Conservation (phyloP, 1,140 invertebrate genomes). For the Rhagoletis zephyria region DNA sequence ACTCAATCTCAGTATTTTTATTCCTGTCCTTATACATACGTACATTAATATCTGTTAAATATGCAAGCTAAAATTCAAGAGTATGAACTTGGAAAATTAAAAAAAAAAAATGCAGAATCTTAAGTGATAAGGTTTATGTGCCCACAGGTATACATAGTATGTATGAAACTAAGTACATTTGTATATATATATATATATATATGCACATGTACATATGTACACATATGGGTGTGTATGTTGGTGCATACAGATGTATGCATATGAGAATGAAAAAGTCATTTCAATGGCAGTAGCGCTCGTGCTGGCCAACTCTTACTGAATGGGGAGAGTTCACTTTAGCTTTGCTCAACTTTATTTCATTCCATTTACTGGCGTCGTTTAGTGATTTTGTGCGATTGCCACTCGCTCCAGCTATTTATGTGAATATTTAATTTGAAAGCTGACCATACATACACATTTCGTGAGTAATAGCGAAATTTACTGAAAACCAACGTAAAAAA, state of each 20-base stretch:
- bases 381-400: slow-evolving; percentile 25
- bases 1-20: no score
- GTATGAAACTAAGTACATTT: not conserved
- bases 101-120: no score
- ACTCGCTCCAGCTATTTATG: not conserved
- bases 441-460: not conserved
- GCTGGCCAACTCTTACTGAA: not conserved
- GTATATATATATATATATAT: not conserved
- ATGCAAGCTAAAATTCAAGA: no score
- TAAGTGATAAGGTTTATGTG: no score
- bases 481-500: not conserved
- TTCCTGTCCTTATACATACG: no score
- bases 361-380: slow-evolving; percentile 1
- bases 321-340: slow-evolving; percentile 6
- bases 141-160: not conserved
- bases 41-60: no score
- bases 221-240: not conserved
- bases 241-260: not conserved
- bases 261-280: not conserved
- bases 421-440: not conserved
- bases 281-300: not conserved
- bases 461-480: not conserved
- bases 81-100: no score
- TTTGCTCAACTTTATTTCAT: slow-evolving; percentile 22
- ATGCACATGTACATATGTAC: not conserved